These are phyloP conservation scores for Percopsis transmontana DNA, from an alignment of 2,113 vertebrate genomes.

Conservation along the genomic window DNA sequence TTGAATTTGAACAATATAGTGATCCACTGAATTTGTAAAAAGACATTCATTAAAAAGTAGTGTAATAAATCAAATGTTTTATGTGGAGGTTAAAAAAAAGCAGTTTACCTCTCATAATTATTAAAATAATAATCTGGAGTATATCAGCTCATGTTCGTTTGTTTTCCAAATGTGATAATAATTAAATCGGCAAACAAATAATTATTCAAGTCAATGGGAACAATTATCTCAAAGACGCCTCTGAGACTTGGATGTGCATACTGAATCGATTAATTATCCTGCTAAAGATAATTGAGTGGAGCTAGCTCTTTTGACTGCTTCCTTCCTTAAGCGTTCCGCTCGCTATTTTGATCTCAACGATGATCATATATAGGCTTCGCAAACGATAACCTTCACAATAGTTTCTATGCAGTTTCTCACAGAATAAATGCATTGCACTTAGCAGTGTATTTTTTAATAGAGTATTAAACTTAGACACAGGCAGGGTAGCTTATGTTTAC, in stretches of 20 bases:
- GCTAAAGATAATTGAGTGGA: slow-evolving; percentile 79
- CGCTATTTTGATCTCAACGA: slow-evolving; percentile 20
- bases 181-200: slow-evolving; percentile 85
- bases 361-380: neutral
- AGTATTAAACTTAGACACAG: too few relatives aligned
- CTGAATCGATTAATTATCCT: slow-evolving; percentile 82
- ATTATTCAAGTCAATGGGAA: slow-evolving; percentile 85
- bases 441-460: too few relatives aligned
- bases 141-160: slow-evolving; percentile 60
- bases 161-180: slow-evolving; percentile 80
- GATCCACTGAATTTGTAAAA: slow-evolving; percentile 18
- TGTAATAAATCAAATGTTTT: neutral
- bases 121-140: slow-evolving; percentile 2
- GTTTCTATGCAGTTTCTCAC: neutral
- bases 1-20: too few relatives aligned
- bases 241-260: slow-evolving; percentile 79
- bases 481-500: too few relatives aligned
- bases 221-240: slow-evolving; percentile 83
- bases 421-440: neutral
- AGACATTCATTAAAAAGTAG: slow-evolving; percentile 17
- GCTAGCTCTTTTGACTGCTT: slow-evolving; percentile 66
- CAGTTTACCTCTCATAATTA: neutral
- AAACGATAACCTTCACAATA: neutral
- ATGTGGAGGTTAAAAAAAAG: slow-evolving; percentile 1
- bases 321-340: slow-evolving; percentile 30